Conservation (phyloP, 2,888 invertebrate genomes). For the Orthosia gothica region DNA sequence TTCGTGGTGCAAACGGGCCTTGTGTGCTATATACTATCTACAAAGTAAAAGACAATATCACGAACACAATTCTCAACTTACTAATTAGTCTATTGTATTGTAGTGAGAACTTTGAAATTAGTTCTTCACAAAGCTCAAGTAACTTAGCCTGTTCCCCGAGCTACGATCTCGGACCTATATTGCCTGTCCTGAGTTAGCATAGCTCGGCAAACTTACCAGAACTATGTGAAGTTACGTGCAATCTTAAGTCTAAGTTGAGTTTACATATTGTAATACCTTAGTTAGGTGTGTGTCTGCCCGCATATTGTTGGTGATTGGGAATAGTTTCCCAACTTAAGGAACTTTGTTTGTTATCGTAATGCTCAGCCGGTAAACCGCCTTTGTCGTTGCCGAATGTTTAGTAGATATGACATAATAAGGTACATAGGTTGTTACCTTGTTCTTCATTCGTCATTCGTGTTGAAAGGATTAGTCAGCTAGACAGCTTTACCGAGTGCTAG, state of each 20-base stretch:
- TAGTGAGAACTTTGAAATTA: constrained; percentile 7
- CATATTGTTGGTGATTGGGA: not conserved
- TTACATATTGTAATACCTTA: constrained; percentile 28
- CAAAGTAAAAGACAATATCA: not conserved
- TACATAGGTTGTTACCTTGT: too few relatives aligned
- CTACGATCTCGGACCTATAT: constrained; percentile 10
- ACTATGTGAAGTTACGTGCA: constrained; percentile 25
- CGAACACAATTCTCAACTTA: constrained; percentile 1
- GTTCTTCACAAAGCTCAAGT: constrained; percentile 20
- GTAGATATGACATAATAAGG: not conserved
- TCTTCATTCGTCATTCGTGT: too few relatives aligned
- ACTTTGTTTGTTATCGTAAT: not conserved
- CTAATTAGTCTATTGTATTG: constrained; percentile 16
- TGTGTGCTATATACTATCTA: too few relatives aligned
- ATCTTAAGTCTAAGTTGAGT: constrained; percentile 15
- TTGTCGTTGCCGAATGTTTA: not conserved
- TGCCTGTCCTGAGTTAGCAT: constrained; percentile 3
- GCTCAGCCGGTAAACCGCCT: not conserved
- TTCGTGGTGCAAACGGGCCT: too few relatives aligned
- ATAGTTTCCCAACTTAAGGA: not conserved
- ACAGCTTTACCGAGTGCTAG: too few relatives aligned
- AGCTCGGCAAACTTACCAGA: constrained; percentile 24
- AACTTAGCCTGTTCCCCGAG: constrained; percentile 5
- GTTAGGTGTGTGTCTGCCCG: not conserved
- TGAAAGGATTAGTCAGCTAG: too few relatives aligned